Conservation (phyloP, 2,113 vertebrate genomes). For the Nycticebus coucang region DNA sequence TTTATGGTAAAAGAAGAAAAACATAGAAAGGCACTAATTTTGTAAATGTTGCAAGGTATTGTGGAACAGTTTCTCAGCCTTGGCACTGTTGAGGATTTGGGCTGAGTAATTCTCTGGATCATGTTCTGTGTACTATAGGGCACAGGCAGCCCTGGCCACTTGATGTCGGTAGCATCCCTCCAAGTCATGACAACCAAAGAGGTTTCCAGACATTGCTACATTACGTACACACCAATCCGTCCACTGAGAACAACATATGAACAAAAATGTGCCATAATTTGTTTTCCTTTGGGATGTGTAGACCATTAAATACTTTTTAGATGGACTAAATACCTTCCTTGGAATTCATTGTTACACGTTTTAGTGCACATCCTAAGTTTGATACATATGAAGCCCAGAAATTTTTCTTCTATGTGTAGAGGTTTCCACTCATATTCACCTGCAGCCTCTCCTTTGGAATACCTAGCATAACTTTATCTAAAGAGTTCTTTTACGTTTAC, state of each 20-base stretch:
- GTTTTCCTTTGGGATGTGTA: neutral
- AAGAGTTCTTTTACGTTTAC: neutral
- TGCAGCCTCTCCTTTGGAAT: too few species aligned
- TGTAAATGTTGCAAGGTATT: neutral
- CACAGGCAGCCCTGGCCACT: too few species aligned
- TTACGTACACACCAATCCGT: neutral
- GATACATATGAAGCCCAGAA: neutral
- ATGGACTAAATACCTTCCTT: neutral
- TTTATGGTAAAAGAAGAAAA: too few species aligned
- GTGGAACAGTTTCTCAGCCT: neutral
- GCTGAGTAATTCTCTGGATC: neutral
- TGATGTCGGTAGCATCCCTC: neutral
- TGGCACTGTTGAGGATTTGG: fast-evolving
- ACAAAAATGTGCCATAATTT: neutral
- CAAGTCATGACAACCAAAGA: too few species aligned
- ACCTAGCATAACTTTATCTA: neutral
- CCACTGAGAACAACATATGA: neutral
- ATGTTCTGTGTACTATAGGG: neutral
- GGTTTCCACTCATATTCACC: neutral
- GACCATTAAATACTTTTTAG: neutral
- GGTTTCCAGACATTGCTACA: neutral
- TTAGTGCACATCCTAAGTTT: neutral
- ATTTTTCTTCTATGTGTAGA: neutral
- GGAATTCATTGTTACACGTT: neutral
- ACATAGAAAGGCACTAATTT: neutral